Evolutionary conservation across 1,140 invertebrate genomes (phyloP).

Genomic region (Monochamus saltuarius): DNA sequence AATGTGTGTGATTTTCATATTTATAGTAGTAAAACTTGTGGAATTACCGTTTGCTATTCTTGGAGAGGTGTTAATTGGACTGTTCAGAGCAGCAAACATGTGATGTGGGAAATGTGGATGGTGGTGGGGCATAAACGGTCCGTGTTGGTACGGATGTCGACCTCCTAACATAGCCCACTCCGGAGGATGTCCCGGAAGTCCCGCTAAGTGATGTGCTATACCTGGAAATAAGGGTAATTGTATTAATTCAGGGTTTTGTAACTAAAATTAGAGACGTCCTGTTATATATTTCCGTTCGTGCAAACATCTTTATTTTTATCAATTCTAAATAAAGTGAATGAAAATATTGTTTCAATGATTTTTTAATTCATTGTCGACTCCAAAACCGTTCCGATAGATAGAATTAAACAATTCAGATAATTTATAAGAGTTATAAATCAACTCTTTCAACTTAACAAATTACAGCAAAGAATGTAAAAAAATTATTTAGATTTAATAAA

Average conservation of each 20-base stretch:
- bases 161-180: slow-evolving; percentile 61
- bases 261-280: background rate
- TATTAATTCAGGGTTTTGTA: slow-evolving; percentile 4
- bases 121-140: slow-evolving; percentile 57
- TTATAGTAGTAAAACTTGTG: no score
- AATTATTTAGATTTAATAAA: no score
- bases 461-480: no score
- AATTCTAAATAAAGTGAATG: background rate
- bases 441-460: no score
- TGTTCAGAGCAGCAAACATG: slow-evolving; percentile 55
- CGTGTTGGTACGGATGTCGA: slow-evolving; percentile 58
- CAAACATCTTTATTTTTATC: slow-evolving; percentile 7
- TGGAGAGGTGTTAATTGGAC: slow-evolving; percentile 47
- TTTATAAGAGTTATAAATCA: no score
- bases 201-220: slow-evolving; percentile 66
- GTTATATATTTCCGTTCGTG: background rate
- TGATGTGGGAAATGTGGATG: slow-evolving; percentile 62
- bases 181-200: slow-evolving; percentile 55
- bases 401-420: no score
- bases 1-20: no score
- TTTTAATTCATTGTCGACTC: no score
- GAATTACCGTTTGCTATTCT: slow-evolving; percentile 50
- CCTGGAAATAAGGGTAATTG: slow-evolving; percentile 53
- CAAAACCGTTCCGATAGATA: no score
- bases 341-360: no score